Conservation (phyloP, 92 coral and sea anemone genomes). For the Hydrozoanthus gracilis region DNA sequence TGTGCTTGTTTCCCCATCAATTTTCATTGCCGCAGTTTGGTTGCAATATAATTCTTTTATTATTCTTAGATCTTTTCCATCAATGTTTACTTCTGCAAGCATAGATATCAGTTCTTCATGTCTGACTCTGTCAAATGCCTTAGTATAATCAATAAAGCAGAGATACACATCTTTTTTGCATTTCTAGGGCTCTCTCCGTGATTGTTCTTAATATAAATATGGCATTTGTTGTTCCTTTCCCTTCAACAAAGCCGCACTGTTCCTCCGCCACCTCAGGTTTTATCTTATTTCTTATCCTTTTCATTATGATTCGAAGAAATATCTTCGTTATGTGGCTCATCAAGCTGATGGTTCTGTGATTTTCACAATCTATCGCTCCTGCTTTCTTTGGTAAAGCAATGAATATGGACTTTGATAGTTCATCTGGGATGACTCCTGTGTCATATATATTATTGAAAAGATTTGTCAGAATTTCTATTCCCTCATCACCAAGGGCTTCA, state of each 20-base stretch:
- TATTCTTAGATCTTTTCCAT: background rate
- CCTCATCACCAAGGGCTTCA: background rate
- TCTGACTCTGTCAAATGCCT: background rate
- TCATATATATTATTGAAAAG: background rate
- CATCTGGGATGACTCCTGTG: background rate
- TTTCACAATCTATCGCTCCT: background rate
- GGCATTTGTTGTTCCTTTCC: background rate
- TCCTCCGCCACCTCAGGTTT: background rate
- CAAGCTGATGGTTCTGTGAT: background rate
- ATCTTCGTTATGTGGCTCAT: background rate
- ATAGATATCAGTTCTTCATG: background rate
- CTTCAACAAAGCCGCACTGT: background rate
- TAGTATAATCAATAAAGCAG: constrained; percentile 3
- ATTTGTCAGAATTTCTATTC: background rate
- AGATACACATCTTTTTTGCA: background rate
- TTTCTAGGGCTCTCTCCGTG: background rate
- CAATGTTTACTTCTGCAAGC: background rate
- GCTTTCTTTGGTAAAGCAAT: background rate
- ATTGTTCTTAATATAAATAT: background rate
- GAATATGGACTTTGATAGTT: background rate
- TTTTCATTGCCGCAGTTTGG: background rate
- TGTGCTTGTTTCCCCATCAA: background rate
- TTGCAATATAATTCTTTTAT: background rate
- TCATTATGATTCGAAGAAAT: background rate
- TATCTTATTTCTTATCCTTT: background rate